Evolutionary conservation across 2,888 invertebrate genomes (phyloP).

Genomic region (Endotricha flammealis): DNA sequence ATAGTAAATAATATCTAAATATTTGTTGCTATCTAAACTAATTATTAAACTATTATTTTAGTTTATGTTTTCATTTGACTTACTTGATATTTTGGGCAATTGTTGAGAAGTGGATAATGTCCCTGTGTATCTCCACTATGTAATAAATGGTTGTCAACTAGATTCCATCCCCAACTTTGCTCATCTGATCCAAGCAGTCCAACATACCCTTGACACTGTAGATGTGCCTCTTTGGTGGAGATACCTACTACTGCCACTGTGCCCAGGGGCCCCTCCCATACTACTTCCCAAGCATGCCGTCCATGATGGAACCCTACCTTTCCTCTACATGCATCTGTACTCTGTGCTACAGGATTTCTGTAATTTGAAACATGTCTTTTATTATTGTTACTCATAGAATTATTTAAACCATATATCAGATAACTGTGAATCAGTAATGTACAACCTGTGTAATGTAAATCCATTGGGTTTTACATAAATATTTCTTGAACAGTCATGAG

Average conservation of each 20-base stretch:
- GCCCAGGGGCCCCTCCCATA: slow-evolving; percentile 98
- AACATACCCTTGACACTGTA: slow-evolving; percentile 97
- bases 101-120: slow-evolving; percentile 94
- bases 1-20: no score
- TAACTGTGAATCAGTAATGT: not conserved
- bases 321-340: slow-evolving; percentile 95
- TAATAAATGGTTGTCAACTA: slow-evolving; percentile 97
- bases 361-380: slow-evolving; percentile 6
- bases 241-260: slow-evolving; percentile 98
- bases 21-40: no score
- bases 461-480: slow-evolving; percentile 98
- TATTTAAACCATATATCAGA: not conserved
- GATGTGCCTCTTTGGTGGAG: slow-evolving; percentile 94
- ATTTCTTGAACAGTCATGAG: slow-evolving; percentile 97
- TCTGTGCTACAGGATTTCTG: slow-evolving; percentile 98
- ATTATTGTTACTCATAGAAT: not conserved
- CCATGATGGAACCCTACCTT: slow-evolving; percentile 95
- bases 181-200: slow-evolving; percentile 96
- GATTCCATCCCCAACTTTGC: slow-evolving; percentile 99
- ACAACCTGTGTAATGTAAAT: slow-evolving; percentile 93
- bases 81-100: slow-evolving; percentile 98
- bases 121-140: slow-evolving; percentile 98
- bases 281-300: slow-evolving; percentile 98
- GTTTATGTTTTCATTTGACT: slow-evolving; percentile 16
- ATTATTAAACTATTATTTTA: not conserved